These are phyloP conservation scores for Eulemur rubriventer DNA, from an alignment of 2,797 vertebrate genomes.

Conservation along the genomic window DNA sequence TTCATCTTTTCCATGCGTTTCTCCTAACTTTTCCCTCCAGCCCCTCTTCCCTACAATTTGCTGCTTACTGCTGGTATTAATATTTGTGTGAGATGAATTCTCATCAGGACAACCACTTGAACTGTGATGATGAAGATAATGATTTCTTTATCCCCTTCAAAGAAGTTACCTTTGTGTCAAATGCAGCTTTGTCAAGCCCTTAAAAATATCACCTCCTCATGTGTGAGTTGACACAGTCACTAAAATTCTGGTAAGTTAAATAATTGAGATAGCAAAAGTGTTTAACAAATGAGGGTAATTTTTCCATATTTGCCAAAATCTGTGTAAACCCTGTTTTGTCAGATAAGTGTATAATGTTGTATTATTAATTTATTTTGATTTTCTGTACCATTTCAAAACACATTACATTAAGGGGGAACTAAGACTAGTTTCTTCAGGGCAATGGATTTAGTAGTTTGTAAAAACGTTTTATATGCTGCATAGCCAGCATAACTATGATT, in stretches of 20 bases:
- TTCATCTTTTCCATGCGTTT: conserved; percentile 32
- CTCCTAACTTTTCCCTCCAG: background rate
- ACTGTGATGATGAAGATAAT: conserved; percentile 31
- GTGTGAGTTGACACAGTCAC: conserved; percentile 43
- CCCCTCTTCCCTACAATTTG: background rate
- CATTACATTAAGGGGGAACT: conserved; percentile 50
- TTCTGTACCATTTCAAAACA: conserved; percentile 72
- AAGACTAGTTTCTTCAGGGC: conserved; percentile 56
- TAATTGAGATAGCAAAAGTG: conserved; percentile 48
- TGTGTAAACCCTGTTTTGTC: conserved; percentile 61
- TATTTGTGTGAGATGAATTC: conserved; percentile 35
- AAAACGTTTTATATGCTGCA: conserved; percentile 25
- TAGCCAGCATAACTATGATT: conserved; percentile 64
- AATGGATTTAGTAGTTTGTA: conserved; percentile 47
- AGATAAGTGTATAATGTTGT: conserved; percentile 66
- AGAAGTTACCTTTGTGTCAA: conserved; percentile 62
- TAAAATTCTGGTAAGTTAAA: conserved; percentile 59
- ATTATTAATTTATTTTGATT: conserved; percentile 77
- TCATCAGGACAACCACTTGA: conserved; percentile 60
- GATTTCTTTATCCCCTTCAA: conserved; percentile 47
- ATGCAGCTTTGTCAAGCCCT: conserved; percentile 44
- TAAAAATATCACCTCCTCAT: conserved; percentile 22
- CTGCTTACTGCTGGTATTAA: conserved; percentile 29
- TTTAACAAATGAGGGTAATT: conserved; percentile 53
- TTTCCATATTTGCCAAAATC: conserved; percentile 70